A percentile compares a stretch with the other conserved stretches of the same genome.
Evolutionary conservation across 2,113 vertebrate species (phyloP).

Genomic region (Callopanchax toddi): DNA sequence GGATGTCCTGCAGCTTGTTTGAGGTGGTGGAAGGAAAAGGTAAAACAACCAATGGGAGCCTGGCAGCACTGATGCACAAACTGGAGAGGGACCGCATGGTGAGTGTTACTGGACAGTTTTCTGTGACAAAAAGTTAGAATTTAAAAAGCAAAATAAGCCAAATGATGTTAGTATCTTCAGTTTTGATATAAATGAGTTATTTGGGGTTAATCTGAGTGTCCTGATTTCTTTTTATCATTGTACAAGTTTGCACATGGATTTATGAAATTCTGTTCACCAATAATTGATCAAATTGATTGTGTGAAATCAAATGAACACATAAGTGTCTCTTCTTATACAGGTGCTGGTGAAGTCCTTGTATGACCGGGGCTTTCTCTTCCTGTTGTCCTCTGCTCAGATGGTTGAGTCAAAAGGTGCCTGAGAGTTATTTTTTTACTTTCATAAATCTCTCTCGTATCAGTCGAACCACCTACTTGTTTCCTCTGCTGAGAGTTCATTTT

Average conservation of each 20-base stretch:
- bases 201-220: no score
- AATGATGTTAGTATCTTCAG: no score
- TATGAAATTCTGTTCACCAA: no score
- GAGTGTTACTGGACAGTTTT: slow-evolving; percentile 52
- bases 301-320: no score
- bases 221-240: no score
- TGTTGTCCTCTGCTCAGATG: slow-evolving; percentile 91
- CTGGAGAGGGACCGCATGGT: slow-evolving; percentile 94
- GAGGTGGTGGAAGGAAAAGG: slow-evolving; percentile 89
- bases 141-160: no score
- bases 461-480: slow-evolving; percentile 46
- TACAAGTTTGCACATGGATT: no score
- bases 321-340: slow-evolving; percentile 65
- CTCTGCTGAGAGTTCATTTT: slow-evolving; percentile 24
- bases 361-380: slow-evolving; percentile 92
- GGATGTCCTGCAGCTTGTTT: slow-evolving; percentile 91
- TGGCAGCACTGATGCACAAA: slow-evolving; percentile 88
- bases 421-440: slow-evolving; percentile 15
- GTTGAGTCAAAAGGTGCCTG: slow-evolving; percentile 85
- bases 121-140: no score
- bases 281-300: no score
- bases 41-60: slow-evolving; percentile 85
- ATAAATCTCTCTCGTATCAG: slow-evolving; percentile 21
- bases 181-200: no score
- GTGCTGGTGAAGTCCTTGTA: slow-evolving; percentile 92